Percentiles rank a stretch among this genome's conserved stretches.
Conservation (phyloP, 2,113 vertebrate species). For the Motacilla tschutschensis region DNA sequence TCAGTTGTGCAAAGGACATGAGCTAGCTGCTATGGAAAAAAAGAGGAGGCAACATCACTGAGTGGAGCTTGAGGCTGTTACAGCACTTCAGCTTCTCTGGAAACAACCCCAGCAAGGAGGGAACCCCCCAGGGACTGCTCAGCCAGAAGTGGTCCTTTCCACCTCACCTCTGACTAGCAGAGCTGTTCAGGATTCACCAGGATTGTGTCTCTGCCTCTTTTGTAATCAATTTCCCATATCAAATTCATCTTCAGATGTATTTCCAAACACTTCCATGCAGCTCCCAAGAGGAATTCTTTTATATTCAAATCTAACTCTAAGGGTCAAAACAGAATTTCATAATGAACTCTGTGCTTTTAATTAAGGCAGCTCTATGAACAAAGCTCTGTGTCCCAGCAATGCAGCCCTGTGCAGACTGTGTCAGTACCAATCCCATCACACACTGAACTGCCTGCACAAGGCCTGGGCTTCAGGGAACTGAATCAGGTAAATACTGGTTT, state of each 20-base stretch:
- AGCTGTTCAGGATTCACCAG: not conserved
- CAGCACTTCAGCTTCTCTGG: not conserved
- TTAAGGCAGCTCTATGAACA: constrained; percentile 15
- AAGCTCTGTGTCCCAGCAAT: not conserved
- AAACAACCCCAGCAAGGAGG: not conserved
- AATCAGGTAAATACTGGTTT: not conserved
- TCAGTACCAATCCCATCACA: not conserved
- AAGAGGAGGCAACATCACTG: not conserved
- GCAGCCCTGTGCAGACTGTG: not conserved
- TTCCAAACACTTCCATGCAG: not conserved
- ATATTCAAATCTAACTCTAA: not conserved
- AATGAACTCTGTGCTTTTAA: not conserved
- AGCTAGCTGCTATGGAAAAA: constrained; percentile 28
- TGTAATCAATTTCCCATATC: not conserved
- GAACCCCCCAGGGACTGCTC: not conserved
- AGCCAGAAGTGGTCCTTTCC: not conserved
- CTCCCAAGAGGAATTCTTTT: not conserved
- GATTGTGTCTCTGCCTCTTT: not conserved
- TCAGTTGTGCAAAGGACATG: constrained; percentile 55
- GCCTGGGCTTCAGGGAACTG: not conserved
- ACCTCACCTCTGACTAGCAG: not conserved
- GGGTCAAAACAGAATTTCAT: not conserved
- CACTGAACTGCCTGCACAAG: not conserved
- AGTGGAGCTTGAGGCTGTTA: not conserved
- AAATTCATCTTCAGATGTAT: not conserved